phyloP scores from a whole-genome alignment of 1,140 invertebrate genomes.

The Rhopalosiphum padi region DNA sequence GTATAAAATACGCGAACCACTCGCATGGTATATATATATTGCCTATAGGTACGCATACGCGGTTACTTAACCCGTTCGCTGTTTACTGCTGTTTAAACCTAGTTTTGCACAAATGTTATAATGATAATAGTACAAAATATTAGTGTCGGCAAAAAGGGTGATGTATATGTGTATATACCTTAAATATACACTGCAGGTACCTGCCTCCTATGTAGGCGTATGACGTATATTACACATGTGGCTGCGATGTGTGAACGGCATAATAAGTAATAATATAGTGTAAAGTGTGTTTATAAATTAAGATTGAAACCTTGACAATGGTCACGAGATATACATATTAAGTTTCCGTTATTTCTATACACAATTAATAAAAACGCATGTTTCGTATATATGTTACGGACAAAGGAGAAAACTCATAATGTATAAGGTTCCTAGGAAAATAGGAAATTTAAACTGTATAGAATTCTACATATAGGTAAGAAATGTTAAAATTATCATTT shows the following conservation, averaged over 20 bases:
- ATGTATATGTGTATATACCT: not conserved
- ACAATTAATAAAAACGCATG: not conserved
- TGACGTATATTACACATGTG: not conserved
- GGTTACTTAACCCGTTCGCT: not conserved
- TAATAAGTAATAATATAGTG: not conserved
- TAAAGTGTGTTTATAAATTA: not conserved
- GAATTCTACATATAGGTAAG: not conserved
- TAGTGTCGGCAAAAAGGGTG: not conserved
- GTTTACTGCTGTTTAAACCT: not conserved
- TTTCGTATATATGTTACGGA: not conserved
- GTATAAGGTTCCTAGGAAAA: not conserved
- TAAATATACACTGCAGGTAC: not conserved
- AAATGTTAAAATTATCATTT: not conserved
- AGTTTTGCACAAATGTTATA: not conserved
- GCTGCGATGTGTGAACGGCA: not conserved
- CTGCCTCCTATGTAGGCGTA: not conserved
- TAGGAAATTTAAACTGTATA: not conserved
- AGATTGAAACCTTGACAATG: not conserved
- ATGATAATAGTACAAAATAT: not conserved
- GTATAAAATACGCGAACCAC: not conserved
- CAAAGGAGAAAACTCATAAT: not conserved
- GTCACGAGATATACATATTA: not conserved
- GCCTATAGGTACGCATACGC: not conserved
- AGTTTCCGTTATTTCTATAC: not conserved
- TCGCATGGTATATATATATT: not conserved